Percentiles rank a stretch among this genome's conserved stretches.
phyloP scores from a whole-genome alignment of 2,113 vertebrate genomes.

The Phalacrocorax aristotelis region DNA sequence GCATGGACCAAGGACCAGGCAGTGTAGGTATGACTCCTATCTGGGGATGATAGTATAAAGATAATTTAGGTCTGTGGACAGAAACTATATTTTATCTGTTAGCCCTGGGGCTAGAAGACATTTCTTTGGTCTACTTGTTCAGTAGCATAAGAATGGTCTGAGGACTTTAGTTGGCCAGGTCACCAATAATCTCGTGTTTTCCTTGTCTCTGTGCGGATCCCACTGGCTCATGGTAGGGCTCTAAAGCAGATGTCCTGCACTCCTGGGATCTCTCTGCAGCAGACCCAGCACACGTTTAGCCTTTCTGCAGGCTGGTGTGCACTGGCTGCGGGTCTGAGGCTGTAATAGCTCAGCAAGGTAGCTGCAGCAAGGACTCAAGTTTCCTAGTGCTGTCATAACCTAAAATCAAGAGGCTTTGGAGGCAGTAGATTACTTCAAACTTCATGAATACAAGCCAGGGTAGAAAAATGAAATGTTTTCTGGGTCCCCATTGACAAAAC shows the following conservation, averaged over 20 bases:
- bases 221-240: neutral
- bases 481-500: neutral
- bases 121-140: neutral
- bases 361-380: neutral
- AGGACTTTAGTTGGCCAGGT: neutral
- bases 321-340: neutral
- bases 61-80: neutral
- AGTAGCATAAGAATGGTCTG: neutral
- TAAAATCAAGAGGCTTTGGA: neutral
- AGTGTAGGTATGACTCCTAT: neutral
- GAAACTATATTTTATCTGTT: neutral
- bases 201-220: neutral
- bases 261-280: neutral
- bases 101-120: neutral
- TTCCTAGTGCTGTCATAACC: neutral
- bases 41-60: neutral
- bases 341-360: neutral
- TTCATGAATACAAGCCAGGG: neutral
- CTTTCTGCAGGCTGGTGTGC: neutral
- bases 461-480: neutral
- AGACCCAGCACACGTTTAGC: neutral
- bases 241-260: neutral
- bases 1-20: neutral
- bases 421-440: neutral
- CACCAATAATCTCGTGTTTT: neutral